Conservation (phyloP, 2,888 invertebrate species). For the Carcina quercana region DNA sequence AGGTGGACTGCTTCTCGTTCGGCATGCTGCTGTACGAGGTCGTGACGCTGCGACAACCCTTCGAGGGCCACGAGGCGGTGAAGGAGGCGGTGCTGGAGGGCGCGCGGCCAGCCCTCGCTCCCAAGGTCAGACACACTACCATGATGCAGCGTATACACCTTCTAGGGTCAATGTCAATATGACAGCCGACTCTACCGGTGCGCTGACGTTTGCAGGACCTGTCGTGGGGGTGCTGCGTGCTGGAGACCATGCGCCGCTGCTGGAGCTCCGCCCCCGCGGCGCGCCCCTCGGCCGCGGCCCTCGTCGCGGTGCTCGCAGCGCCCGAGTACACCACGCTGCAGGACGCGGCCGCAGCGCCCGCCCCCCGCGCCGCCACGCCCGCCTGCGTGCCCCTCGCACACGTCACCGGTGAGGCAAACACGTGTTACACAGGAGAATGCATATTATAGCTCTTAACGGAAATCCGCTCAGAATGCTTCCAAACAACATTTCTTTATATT, state of each 20-base stretch:
- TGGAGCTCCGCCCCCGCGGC: conserved; percentile 92
- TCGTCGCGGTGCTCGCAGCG: conserved; percentile 92
- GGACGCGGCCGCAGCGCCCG: conserved; percentile 38
- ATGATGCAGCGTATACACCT: background rate
- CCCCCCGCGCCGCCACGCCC: conserved; percentile 20
- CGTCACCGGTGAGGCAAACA: conserved; percentile 10
- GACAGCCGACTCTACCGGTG: too few relatives aligned
- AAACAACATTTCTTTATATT: too few relatives aligned
- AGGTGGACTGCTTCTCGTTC: conserved; percentile 98
- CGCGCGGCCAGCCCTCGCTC: conserved; percentile 90
- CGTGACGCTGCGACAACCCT: conserved; percentile 93
- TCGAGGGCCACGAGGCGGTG: conserved; percentile 96
- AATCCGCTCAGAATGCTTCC: too few relatives aligned
- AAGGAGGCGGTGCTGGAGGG: conserved; percentile 98
- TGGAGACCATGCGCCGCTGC: conserved; percentile 96
- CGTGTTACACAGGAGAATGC: too few relatives aligned
- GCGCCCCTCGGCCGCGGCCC: conserved; percentile 95
- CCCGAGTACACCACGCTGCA: conserved; percentile 86
- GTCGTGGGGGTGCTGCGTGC: conserved; percentile 88
- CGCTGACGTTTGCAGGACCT: conserved; percentile 84
- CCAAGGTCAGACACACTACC: conserved; percentile 72
- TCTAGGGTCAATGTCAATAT: too few relatives aligned
- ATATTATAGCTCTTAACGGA: too few relatives aligned
- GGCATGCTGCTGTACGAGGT: conserved; percentile 99
- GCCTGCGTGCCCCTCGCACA: conserved; percentile 18